phyloP scores from a whole-genome alignment of 2,888 invertebrate genomes.

The Himalopsyche tibetana region DNA sequence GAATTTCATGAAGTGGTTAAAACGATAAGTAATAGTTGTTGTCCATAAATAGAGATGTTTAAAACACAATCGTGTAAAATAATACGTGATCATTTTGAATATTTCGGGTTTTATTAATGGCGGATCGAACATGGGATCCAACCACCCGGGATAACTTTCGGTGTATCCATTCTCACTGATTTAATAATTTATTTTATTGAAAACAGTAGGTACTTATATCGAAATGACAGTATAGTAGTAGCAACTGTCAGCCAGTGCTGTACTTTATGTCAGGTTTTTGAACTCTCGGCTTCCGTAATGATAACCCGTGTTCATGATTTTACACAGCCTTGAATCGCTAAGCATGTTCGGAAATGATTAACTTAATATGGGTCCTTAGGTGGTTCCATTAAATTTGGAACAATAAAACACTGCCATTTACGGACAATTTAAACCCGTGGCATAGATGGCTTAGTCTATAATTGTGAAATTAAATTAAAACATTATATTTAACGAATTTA shows the following conservation, averaged over 20 bases:
- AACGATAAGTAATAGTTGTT: too few species aligned
- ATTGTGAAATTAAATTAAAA: background rate
- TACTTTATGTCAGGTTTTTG: constrained; percentile 15
- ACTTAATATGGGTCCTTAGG: constrained; percentile 5
- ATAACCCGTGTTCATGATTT: constrained; percentile 30
- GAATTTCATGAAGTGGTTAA: too few species aligned
- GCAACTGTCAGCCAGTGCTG: background rate
- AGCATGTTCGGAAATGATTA: constrained; percentile 30
- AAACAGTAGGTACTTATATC: background rate
- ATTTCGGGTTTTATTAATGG: too few species aligned
- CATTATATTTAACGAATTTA: background rate
- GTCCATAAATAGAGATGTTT: too few species aligned
- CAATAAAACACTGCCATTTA: background rate
- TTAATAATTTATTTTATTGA: background rate
- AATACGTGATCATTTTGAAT: too few species aligned
- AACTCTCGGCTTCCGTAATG: constrained; percentile 14
- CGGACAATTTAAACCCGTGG: background rate
- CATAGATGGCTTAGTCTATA: background rate
- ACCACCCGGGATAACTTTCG: background rate
- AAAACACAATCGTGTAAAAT: too few species aligned
- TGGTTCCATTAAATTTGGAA: background rate
- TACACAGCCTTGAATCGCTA: constrained; percentile 24
- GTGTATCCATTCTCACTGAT: background rate
- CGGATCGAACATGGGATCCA: background rate
- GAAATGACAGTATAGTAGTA: background rate